These are phyloP conservation scores for Sarcophaga peregrina DNA, from an alignment of 1,140 invertebrate species.

Conservation along the genomic window DNA sequence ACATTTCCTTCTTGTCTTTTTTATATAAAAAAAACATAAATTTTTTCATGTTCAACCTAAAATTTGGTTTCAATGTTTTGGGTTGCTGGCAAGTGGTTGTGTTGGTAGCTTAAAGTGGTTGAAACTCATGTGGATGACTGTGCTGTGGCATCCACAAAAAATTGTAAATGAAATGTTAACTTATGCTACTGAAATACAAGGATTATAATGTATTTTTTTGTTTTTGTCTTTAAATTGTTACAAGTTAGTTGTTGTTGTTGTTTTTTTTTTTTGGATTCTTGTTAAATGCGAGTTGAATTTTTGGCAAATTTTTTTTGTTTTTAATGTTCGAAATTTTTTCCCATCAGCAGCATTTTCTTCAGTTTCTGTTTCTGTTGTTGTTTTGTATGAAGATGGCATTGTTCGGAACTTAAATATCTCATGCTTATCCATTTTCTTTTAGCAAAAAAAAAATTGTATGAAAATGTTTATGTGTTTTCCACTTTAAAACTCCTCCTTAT, in stretches of 20 bases:
- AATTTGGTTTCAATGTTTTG: background rate
- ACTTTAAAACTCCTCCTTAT: too few species aligned
- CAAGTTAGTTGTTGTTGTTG: background rate
- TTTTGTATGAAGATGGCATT: too few species aligned
- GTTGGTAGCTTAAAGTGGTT: conserved; percentile 13
- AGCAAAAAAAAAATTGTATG: too few species aligned
- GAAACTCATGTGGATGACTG: background rate
- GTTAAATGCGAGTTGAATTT: background rate
- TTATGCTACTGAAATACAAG: background rate
- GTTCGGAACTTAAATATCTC: too few species aligned
- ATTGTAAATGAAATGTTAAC: background rate
- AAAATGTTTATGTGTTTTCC: too few species aligned
- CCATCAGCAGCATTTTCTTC: background rate
- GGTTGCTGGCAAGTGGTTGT: background rate
- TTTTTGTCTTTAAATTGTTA: background rate
- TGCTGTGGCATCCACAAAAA: background rate
- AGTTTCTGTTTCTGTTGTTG: too few species aligned
- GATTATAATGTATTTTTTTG: background rate
- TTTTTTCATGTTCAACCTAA: conserved; percentile 3
- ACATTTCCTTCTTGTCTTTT: too few species aligned
- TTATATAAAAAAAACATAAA: background rate
- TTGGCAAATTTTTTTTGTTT: background rate
- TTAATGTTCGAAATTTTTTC: background rate
- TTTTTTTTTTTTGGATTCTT: background rate
- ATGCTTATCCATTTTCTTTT: too few species aligned